These are phyloP conservation scores for Arctopsyche grandis DNA, from an alignment of 1,140 invertebrate genomes.

Conservation along the genomic window DNA sequence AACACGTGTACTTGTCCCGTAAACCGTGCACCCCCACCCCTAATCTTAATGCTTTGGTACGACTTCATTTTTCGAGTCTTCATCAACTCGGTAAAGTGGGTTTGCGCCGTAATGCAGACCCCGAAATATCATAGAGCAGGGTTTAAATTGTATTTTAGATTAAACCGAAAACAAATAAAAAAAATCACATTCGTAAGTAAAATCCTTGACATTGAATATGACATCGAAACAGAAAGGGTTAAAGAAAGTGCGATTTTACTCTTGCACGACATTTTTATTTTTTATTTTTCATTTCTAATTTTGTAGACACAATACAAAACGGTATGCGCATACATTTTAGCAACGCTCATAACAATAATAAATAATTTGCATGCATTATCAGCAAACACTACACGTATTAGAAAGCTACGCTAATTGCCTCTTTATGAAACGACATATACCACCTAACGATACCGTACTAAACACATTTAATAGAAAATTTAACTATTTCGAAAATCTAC, in stretches of 20 bases:
- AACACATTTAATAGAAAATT: not conserved
- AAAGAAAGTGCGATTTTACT: not conserved
- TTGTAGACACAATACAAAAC: not conserved
- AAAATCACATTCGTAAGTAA: no score
- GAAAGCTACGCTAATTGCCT: slow-evolving; percentile 33
- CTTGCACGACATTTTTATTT: no score
- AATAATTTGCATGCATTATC: slow-evolving; percentile 20
- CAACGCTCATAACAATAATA: not conserved
- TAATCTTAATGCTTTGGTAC: no score
- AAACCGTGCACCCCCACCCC: no score
- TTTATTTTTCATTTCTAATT: no score
- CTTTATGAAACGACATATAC: not conserved
- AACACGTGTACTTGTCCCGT: no score
- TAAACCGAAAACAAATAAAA: no score
- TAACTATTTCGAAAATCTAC: not conserved
- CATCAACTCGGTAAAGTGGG: no score
- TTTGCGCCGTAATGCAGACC: no score
- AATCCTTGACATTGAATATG: not conserved
- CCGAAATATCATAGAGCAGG: no score
- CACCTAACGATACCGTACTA: not conserved
- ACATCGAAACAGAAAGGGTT: not conserved
- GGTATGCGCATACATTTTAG: not conserved
- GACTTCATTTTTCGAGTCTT: no score
- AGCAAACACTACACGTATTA: slow-evolving; percentile 8
- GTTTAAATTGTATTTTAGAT: no score